Evolutionary conservation across 2,797 vertebrate species (phyloP), one percentile per base, ranked within the genome.

Genomic region (Eulemur coronatus): DNA sequence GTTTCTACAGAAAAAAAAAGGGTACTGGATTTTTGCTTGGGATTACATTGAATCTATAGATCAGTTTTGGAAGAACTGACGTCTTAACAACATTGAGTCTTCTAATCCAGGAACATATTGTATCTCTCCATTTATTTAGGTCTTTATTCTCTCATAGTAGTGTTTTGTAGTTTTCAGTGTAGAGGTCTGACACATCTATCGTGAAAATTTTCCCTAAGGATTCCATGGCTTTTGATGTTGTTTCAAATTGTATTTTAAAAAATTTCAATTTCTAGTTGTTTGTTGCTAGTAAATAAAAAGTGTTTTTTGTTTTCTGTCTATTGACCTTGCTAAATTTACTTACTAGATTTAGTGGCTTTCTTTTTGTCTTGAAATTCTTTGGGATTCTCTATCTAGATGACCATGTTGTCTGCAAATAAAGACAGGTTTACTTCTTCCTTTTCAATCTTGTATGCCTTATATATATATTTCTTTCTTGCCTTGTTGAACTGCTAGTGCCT

Each of bases 231-330:
- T 84, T 88, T 75, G 33, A 28, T 88, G 38, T 17, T 84, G 12
- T 89, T 85, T 91, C 86, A 84, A 76, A 46, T 86, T 95, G 7
- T 59, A 7, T 80, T 41, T 92, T 69, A 76, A 52, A n/a, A 84
- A 91, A 24, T 89, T 88, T 88, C 24, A 65, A 6, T 80, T 75
- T 84, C 26, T 22, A 63, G 38, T 57, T 84, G 33, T 70, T 89
- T 81, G 50, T 50, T 76, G 15, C 48, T 92, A 82, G 72, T 69
- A 84, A 63, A 63, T 84, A 69, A 65, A 91, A 70, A 69, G 2
- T 4, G 6, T 17, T 5, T 87, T 72, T 50, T 75, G 43, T 67
- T 69, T 79, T 59, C 57, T 67, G 15, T 18, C 59, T 84, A 22
- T 73, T 78, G 33, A 61, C 26, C 11, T 41, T 95, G 20, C 18